Percentiles rank a stretch among this genome's conserved stretches.
phyloP scores from a whole-genome alignment of 2,113 vertebrate genomes.

The Struthio camelus region DNA sequence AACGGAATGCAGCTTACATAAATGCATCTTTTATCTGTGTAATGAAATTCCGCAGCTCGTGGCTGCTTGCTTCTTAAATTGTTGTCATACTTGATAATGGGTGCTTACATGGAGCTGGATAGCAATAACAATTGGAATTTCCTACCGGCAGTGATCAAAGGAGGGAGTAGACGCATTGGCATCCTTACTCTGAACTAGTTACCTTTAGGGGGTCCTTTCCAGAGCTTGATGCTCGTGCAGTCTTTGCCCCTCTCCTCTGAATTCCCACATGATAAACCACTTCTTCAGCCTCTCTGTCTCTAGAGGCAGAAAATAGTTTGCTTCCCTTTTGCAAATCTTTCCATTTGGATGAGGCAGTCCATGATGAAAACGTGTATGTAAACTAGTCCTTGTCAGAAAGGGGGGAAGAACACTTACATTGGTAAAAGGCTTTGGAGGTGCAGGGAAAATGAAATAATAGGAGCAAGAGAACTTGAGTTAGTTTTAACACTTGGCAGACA shows the following conservation, averaged over 20 bases:
- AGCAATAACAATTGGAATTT: conserved; percentile 41
- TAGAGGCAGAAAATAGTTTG: not conserved
- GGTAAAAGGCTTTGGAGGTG: not conserved
- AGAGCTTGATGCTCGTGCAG: not conserved
- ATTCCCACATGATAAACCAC: not conserved
- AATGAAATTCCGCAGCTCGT: not conserved
- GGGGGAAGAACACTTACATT: not conserved
- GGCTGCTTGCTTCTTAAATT: not conserved
- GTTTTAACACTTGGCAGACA: not conserved
- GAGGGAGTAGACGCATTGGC: not conserved
- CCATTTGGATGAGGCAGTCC: not conserved
- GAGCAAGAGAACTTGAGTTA: not conserved
- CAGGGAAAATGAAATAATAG: not conserved
- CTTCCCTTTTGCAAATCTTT: not conserved
- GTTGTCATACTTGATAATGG: not conserved
- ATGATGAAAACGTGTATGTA: not conserved
- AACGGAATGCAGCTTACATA: not conserved
- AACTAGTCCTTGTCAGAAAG: not conserved
- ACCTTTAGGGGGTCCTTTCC: not conserved
- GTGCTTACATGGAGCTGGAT: not conserved
- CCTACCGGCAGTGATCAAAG: not conserved
- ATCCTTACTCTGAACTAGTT: not conserved
- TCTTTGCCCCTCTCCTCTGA: not conserved
- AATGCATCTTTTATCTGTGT: not conserved
- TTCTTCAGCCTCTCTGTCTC: not conserved